Percentiles rank a stretch among this genome's conserved stretches.
These are phyloP conservation scores for Rotaria macrura DNA, from an alignment of 2,888 invertebrate genomes.

Conservation along the genomic window DNA sequence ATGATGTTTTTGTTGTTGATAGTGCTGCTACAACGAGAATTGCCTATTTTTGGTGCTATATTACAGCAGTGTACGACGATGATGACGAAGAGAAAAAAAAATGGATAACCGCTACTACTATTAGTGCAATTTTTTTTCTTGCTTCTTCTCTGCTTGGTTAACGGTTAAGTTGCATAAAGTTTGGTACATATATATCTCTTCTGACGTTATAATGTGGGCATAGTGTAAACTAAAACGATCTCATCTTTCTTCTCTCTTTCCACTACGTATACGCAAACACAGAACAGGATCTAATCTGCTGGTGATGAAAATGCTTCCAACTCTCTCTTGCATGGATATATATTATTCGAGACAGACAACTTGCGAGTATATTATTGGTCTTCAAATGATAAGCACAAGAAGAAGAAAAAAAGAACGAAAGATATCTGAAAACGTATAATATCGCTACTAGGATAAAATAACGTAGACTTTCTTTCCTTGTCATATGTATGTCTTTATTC, in stretches of 20 bases:
- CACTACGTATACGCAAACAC: neutral
- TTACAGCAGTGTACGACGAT: neutral
- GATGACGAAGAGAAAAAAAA: neutral
- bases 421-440: too few relatives aligned
- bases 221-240: neutral
- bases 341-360: neutral
- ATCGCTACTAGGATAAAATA: neutral
- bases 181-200: neutral
- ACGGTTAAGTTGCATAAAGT: neutral
- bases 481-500: neutral
- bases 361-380: neutral
- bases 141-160: neutral
- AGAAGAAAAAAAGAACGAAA: neutral
- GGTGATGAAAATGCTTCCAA: neutral
- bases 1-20: neutral
- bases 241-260: neutral
- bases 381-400: neutral
- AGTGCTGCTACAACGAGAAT: neutral
- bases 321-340: neutral
- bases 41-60: neutral
- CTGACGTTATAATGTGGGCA: too few relatives aligned
- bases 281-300: neutral
- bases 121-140: neutral
- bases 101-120: neutral
- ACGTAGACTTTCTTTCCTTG: neutral